These are phyloP conservation scores for Mactromeris polynyma DNA, from an alignment of 2,888 invertebrate species.

Conservation along the genomic window DNA sequence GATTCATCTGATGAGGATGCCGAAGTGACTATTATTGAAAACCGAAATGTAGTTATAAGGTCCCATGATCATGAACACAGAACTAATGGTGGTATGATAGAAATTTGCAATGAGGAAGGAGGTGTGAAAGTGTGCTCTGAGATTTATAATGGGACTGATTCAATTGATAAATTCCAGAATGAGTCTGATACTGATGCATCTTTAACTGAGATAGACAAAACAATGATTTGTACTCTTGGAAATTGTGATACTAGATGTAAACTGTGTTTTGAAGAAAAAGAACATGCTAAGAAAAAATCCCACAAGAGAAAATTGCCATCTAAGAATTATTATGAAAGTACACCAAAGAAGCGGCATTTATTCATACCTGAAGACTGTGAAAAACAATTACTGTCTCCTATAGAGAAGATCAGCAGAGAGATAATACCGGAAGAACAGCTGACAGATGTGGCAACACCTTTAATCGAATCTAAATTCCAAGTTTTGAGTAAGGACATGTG, in stretches of 20 bases:
- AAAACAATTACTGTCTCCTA: constrained; percentile 27
- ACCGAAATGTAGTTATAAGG: no score
- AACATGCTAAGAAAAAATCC: background rate
- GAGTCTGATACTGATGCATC: background rate
- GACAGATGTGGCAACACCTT: constrained; percentile 12
- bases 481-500: background rate
- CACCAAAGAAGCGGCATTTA: constrained; percentile 32
- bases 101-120: background rate
- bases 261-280: background rate
- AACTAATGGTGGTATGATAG: background rate
- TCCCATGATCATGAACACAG: background rate
- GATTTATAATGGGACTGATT: background rate
- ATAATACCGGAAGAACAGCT: background rate
- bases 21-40: background rate
- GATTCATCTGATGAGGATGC: background rate
- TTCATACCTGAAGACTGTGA: background rate
- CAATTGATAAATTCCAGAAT: background rate
- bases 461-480: constrained; percentile 30
- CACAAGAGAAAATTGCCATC: background rate
- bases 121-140: background rate
- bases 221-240: background rate
- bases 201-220: background rate
- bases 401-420: background rate
- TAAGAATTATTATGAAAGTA: constrained; percentile 17
- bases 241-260: background rate